A percentile compares a stretch with the other conserved stretches of the same genome.
Conservation (phyloP, 2,797 vertebrate genomes). For the Platalea minor region DNA sequence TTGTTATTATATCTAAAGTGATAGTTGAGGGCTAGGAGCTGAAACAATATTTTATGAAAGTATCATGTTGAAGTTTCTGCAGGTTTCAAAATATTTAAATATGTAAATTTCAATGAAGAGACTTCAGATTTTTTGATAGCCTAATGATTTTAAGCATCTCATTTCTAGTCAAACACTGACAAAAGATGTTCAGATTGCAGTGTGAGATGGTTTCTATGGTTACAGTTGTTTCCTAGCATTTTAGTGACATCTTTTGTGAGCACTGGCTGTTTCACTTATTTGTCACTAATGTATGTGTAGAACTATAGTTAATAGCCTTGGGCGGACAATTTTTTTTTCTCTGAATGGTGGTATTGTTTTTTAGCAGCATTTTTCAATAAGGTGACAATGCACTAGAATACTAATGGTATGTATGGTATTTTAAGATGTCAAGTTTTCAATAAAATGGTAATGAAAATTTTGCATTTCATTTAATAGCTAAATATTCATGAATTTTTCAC, state of each 20-base stretch:
- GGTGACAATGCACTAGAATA: slow-evolving; percentile 83
- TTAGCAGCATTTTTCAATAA: slow-evolving; percentile 84
- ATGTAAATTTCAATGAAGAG: slow-evolving; percentile 83
- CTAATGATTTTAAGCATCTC: slow-evolving; percentile 85
- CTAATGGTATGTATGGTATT: slow-evolving; percentile 85
- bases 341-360: slow-evolving; percentile 83
- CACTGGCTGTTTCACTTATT: slow-evolving; percentile 84
- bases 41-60: slow-evolving; percentile 85
- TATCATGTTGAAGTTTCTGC: slow-evolving; percentile 84
- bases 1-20: slow-evolving; percentile 79
- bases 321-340: slow-evolving; percentile 80
- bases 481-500: slow-evolving; percentile 84
- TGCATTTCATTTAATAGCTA: slow-evolving; percentile 84
- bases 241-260: slow-evolving; percentile 85
- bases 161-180: slow-evolving; percentile 84
- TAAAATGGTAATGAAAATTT: slow-evolving; percentile 85
- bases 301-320: slow-evolving; percentile 85
- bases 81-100: slow-evolving; percentile 87
- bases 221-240: slow-evolving; percentile 87
- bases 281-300: slow-evolving; percentile 86
- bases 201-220: slow-evolving; percentile 85
- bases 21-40: slow-evolving; percentile 81
- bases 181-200: slow-evolving; percentile 85
- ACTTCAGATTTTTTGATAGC: slow-evolving; percentile 83
- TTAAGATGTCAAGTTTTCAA: slow-evolving; percentile 85